These are phyloP conservation scores for Oscheius sp. DNA, from an alignment of 2,888 invertebrate species.

Conservation along the genomic window DNA sequence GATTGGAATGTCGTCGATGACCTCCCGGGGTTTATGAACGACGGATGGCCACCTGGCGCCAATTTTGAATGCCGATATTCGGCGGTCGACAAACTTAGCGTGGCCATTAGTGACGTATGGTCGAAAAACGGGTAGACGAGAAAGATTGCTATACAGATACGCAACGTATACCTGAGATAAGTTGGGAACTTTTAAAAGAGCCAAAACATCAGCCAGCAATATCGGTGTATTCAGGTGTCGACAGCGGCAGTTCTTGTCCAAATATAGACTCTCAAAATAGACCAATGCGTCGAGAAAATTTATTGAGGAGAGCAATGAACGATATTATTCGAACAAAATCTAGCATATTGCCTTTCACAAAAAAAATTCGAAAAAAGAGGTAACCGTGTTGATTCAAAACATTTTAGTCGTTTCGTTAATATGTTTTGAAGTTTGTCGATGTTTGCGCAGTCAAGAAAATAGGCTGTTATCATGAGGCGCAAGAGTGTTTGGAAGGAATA, in stretches of 20 bases:
- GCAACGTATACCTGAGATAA: slow-evolving; percentile 28
- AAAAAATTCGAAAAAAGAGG: no score
- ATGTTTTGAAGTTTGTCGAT: not conserved
- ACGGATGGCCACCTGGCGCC: slow-evolving; percentile 29
- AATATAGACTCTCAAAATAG: slow-evolving; percentile 28
- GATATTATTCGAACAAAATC: not conserved
- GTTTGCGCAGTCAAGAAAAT: not conserved
- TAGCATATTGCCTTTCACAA: no score
- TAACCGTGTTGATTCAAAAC: not conserved
- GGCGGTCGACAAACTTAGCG: slow-evolving; percentile 21
- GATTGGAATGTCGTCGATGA: not conserved
- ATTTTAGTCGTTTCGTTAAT: not conserved
- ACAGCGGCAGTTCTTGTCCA: slow-evolving; percentile 29
- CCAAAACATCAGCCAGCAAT: not conserved
- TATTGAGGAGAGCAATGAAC: not conserved
- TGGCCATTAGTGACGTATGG: slow-evolving; percentile 16
- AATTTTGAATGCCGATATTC: slow-evolving; percentile 20
- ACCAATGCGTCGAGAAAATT: not conserved
- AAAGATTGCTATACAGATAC: slow-evolving; percentile 29
- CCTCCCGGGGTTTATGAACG: not conserved
- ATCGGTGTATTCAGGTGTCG: slow-evolving; percentile 28
- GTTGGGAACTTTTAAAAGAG: not conserved
- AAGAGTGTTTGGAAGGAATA: not conserved
- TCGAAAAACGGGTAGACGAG: slow-evolving; percentile 26
- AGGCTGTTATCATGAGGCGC: not conserved